These are phyloP conservation scores for Thamnaconus septentrionalis DNA, from an alignment of 2,113 vertebrate genomes.

Conservation along the genomic window DNA sequence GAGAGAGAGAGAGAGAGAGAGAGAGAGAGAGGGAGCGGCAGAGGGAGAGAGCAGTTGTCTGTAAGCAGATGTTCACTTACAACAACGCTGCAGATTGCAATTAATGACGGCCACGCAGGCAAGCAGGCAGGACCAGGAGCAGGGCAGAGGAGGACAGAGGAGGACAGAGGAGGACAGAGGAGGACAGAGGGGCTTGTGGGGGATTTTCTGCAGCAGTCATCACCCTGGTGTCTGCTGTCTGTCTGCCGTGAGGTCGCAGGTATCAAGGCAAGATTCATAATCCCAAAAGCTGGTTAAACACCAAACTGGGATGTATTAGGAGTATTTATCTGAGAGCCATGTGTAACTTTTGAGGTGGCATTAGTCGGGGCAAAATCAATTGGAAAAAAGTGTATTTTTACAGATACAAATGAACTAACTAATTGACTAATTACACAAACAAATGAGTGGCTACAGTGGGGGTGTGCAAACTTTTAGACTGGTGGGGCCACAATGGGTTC, in stretches of 20 bases:
- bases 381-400: too few species aligned
- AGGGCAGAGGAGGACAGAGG: slow-evolving; percentile 2
- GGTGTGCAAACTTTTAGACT: too few species aligned
- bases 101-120: slow-evolving; percentile 59
- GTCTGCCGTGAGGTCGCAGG: slow-evolving; percentile 5
- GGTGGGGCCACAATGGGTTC: too few species aligned
- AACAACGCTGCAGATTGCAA: slow-evolving; percentile 59
- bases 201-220: slow-evolving; percentile 35
- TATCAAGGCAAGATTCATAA: too few species aligned
- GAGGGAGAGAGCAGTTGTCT: slow-evolving; percentile 73
- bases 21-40: slow-evolving; percentile 13
- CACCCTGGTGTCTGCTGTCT: slow-evolving; percentile 9
- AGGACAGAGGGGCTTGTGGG: not conserved
- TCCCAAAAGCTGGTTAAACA: too few species aligned
- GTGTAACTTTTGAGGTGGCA: too few species aligned
- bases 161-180: slow-evolving; percentile 2
- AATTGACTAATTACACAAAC: too few species aligned
- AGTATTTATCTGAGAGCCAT: too few species aligned
- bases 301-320: too few species aligned
- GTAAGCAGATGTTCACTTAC: slow-evolving; percentile 87
- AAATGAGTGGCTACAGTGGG: too few species aligned
- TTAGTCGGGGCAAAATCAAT: too few species aligned
- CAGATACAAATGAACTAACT: too few species aligned
- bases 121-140: slow-evolving; percentile 24
- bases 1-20: slow-evolving; percentile 27